A percentile compares a stretch with the other conserved stretches of the same genome.
These are phyloP conservation scores for Cotesia typhae DNA, from an alignment of 1,140 invertebrate genomes.

Conservation along the genomic window DNA sequence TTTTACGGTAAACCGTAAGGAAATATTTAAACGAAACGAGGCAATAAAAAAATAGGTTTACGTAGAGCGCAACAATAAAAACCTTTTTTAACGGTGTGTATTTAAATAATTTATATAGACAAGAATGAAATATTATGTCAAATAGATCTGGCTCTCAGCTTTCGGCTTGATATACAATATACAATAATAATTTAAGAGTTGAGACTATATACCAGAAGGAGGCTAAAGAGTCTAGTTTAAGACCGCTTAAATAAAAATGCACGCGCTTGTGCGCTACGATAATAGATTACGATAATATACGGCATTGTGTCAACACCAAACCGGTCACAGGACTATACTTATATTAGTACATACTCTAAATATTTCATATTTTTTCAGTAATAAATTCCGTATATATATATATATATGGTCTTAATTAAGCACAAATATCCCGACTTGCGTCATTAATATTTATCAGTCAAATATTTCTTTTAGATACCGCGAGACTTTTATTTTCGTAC, in stretches of 20 bases:
- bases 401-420: slow-evolving; percentile 3
- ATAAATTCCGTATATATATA: not conserved
- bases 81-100: too few relatives aligned
- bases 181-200: not conserved
- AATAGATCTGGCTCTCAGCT: too few relatives aligned
- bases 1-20: too few relatives aligned
- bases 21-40: too few relatives aligned
- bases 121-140: too few relatives aligned
- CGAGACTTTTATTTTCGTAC: too few relatives aligned
- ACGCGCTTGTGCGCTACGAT: slow-evolving; percentile 52
- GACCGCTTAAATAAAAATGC: slow-evolving; percentile 18
- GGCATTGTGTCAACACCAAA: slow-evolving; percentile 58
- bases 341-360: slow-evolving; percentile 7
- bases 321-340: slow-evolving; percentile 37
- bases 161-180: not conserved
- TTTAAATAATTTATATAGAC: too few relatives aligned
- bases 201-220: not conserved
- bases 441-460: too few relatives aligned
- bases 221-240: slow-evolving; percentile 10
- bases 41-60: too few relatives aligned
- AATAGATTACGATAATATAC: slow-evolving; percentile 64
- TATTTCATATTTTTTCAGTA: slow-evolving; percentile 15
- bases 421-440: too few relatives aligned
- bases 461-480: too few relatives aligned
- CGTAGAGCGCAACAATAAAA: too few relatives aligned